Conservation (phyloP, 1,140 invertebrate genomes). For the Leptestheria dahalacensis region DNA sequence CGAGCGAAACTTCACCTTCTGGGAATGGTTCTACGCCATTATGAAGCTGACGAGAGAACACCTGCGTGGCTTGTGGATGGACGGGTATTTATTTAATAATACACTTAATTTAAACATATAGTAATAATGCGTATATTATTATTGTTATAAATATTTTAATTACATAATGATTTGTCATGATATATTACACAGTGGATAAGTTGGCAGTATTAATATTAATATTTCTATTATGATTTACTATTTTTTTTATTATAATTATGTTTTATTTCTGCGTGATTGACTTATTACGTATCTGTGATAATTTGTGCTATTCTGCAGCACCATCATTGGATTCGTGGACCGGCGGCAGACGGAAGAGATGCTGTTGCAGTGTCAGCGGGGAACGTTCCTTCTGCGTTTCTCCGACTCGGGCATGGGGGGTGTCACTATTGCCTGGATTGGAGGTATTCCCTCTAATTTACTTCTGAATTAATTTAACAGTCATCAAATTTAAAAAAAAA, state of each 20-base stretch:
- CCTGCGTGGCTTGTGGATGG: conserved; percentile 72
- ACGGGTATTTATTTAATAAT: no score
- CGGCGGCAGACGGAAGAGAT: conserved; percentile 80
- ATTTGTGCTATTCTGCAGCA: conserved; percentile 29
- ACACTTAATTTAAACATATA: no score
- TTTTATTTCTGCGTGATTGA: conserved; percentile 6
- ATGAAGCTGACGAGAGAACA: conserved; percentile 93
- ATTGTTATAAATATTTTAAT: no score
- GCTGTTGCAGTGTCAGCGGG: conserved; percentile 48
- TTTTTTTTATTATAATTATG: conserved; percentile 1
- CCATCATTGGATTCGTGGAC: conserved; percentile 76
- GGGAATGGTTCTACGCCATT: conserved; percentile 97
- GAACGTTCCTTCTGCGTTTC: conserved; percentile 85
- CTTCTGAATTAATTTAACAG: background rate
- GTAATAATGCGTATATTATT: no score
- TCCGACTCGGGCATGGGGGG: conserved; percentile 90
- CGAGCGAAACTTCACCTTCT: conserved; percentile 79
- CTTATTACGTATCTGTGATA: background rate
- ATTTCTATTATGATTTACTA: background rate
- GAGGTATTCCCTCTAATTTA: conserved; percentile 32
- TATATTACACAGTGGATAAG: no score
- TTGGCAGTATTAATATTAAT: background rate
- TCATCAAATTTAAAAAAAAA: background rate
- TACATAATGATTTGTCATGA: no score
- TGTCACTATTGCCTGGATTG: conserved; percentile 86